A percentile compares a stretch with the other conserved stretches of the same genome.
Evolutionary conservation across 2,888 invertebrate species (phyloP).

Genomic region (Xanthia icteritia): DNA sequence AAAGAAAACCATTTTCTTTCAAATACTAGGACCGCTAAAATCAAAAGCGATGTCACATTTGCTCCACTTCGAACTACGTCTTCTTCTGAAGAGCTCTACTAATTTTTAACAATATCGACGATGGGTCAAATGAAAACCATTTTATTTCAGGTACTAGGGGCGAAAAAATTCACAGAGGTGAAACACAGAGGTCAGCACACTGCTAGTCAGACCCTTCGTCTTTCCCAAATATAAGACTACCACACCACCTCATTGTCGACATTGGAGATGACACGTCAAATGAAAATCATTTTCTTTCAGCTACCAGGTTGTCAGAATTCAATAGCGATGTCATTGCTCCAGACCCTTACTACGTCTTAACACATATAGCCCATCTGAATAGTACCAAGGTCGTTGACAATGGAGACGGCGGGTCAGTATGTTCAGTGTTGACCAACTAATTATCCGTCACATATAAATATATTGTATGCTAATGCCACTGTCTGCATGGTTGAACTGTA

Average conservation of each 20-base stretch:
- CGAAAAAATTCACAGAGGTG: not conserved
- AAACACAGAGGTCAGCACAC: not conserved
- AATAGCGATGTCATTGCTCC: slow-evolving; percentile 23
- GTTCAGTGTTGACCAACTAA: slow-evolving; percentile 76
- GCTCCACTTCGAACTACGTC: not conserved
- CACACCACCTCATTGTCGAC: too few species aligned
- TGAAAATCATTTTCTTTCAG: slow-evolving; percentile 3
- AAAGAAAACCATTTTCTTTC: slow-evolving; percentile 13
- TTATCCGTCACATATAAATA: slow-evolving; percentile 67
- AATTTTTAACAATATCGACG: not conserved
- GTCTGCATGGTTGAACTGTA: slow-evolving; percentile 58
- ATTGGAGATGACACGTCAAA: not conserved
- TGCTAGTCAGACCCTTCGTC: not conserved
- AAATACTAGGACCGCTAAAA: not conserved
- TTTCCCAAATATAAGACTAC: not conserved
- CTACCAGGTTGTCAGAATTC: slow-evolving; percentile 45
- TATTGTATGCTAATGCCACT: slow-evolving; percentile 77
- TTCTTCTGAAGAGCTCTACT: not conserved
- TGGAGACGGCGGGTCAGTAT: slow-evolving; percentile 76
- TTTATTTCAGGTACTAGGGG: not conserved
- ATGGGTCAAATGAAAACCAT: not conserved
- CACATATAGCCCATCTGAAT: slow-evolving; percentile 58
- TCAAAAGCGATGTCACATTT: not conserved
- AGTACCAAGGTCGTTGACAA: slow-evolving; percentile 77
- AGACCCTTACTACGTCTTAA: slow-evolving; percentile 56